Conservation (phyloP, 2,113 vertebrate genomes). For the Ceyx melanurus region DNA sequence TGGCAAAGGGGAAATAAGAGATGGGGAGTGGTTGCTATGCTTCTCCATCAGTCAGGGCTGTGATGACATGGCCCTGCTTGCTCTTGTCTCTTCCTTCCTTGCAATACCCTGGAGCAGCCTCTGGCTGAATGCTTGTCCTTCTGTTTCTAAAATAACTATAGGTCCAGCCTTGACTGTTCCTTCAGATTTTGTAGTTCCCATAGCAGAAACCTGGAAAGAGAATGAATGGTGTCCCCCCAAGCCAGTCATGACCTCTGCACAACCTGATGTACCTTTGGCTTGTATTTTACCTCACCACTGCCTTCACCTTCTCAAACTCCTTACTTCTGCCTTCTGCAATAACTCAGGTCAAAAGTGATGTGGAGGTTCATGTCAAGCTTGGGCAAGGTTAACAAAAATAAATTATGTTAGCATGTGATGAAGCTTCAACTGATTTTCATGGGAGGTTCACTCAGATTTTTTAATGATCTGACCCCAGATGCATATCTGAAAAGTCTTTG, state of each 20-base stretch:
- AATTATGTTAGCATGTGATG: neutral
- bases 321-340: neutral
- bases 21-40: fast-evolving
- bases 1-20: neutral
- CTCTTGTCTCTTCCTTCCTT: neutral
- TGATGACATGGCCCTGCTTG: fast-evolving
- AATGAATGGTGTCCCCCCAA: fast-evolving
- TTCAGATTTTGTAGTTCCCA: neutral
- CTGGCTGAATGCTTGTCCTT: neutral
- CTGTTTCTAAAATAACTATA: neutral
- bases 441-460: neutral
- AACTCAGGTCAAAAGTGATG: neutral
- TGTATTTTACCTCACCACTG: fast-evolving
- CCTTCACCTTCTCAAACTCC: neutral
- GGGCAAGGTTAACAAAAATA: neutral
- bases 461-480: neutral
- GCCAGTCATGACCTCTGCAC: no score
- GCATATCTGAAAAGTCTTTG: neutral
- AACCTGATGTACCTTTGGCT: neutral
- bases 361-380: neutral
- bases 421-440: neutral
- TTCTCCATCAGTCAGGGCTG: fast-evolving
- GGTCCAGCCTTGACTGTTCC: neutral
- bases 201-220: neutral
- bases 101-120: neutral